Percentiles rank a stretch among this genome's conserved stretches.
These are phyloP conservation scores for Lordiphosa stackelbergi DNA, from an alignment of 1,140 invertebrate species.

Conservation along the genomic window DNA sequence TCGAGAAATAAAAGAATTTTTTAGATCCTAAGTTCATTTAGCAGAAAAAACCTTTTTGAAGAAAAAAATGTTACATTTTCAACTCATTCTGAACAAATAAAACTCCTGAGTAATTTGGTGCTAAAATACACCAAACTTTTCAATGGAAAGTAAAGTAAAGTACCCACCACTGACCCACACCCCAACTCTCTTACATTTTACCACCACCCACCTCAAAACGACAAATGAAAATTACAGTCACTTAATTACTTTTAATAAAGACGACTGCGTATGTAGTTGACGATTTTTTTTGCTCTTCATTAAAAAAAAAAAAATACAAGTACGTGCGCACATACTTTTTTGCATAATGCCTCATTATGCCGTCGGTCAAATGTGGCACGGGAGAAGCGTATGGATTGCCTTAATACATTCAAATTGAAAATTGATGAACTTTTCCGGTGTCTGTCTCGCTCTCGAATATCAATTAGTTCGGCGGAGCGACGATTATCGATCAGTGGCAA, in stretches of 20 bases:
- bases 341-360: constrained; percentile 75
- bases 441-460: constrained; percentile 44
- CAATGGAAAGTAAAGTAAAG: neutral
- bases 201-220: constrained; percentile 2
- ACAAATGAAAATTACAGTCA: constrained; percentile 71
- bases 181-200: constrained; percentile 10
- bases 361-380: constrained; percentile 2
- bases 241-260: constrained; percentile 76
- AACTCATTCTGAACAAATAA: too few relatives aligned
- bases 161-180: neutral
- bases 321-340: constrained; percentile 30
- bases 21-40: too few relatives aligned
- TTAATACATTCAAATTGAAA: constrained; percentile 76
- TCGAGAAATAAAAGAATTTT: too few relatives aligned
- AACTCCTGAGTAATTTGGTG: too few relatives aligned
- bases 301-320: constrained; percentile 53
- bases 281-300: constrained; percentile 56
- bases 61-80: too few relatives aligned
- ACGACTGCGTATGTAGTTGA: constrained; percentile 54
- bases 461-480: constrained; percentile 33
- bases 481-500: constrained; percentile 36
- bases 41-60: too few relatives aligned
- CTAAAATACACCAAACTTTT: neutral
- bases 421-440: constrained; percentile 76
- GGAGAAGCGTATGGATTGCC: constrained; percentile 28